Evolutionary conservation across 2,888 invertebrate genomes (phyloP).

Genomic region (Nephrotoma guestfalica): DNA sequence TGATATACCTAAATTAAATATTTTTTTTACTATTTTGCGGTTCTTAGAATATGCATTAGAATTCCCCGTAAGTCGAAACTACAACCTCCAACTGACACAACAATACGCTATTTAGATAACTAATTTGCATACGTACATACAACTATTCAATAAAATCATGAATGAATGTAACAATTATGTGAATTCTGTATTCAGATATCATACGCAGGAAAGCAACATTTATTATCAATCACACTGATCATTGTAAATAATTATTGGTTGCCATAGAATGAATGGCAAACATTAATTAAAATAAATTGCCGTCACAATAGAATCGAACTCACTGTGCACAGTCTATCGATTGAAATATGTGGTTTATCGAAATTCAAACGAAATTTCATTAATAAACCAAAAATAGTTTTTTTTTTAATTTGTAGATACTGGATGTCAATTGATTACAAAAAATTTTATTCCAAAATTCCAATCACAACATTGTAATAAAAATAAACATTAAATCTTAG

Average conservation of each 20-base stretch:
- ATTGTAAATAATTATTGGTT: not conserved
- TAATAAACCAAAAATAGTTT: not conserved
- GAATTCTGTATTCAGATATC: not conserved
- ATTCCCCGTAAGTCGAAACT: not conserved
- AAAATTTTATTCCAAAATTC: not conserved
- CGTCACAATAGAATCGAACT: not conserved
- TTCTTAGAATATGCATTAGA: not conserved
- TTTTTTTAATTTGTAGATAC: not conserved
- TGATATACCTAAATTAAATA: too few relatives aligned
- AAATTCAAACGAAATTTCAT: not conserved
- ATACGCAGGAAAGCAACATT: not conserved
- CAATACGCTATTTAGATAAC: not conserved
- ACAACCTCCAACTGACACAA: not conserved
- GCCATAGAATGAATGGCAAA: too few relatives aligned
- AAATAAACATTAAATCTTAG: not conserved
- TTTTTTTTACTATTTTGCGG: too few relatives aligned
- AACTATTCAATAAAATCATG: not conserved
- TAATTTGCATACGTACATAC: not conserved
- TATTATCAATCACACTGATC: not conserved
- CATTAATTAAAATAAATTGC: too few relatives aligned
- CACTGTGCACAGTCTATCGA: not conserved
- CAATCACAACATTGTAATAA: not conserved
- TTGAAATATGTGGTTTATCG: not conserved
- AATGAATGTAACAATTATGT: not conserved
- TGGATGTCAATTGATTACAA: not conserved